Percentiles rank a stretch among this genome's conserved stretches.
These are phyloP conservation scores for Salvelinus sp. DNA, from an alignment of 2,113 vertebrate genomes.

Conservation along the genomic window DNA sequence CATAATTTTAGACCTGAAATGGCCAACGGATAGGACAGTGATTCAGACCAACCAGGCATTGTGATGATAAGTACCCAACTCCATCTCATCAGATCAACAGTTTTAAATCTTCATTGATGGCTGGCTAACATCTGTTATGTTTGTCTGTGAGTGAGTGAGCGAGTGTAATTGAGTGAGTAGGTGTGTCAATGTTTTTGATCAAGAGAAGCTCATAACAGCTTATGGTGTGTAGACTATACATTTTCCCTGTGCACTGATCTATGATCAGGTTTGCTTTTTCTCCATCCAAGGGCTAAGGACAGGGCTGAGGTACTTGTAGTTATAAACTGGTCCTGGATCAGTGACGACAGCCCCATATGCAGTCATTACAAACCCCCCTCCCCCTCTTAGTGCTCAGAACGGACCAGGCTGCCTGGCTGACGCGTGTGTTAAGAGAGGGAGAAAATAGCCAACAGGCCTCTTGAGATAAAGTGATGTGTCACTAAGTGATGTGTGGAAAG, in stretches of 20 bases:
- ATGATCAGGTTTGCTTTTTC: background rate
- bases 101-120: background rate
- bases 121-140: background rate
- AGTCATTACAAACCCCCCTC: background rate
- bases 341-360: background rate
- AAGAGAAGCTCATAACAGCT: background rate
- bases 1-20: conserved; percentile 57
- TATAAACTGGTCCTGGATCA: background rate
- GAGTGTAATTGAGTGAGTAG: background rate
- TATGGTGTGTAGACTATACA: background rate
- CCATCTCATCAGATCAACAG: conserved; percentile 2
- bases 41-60: conserved; percentile 41
- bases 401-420: background rate
- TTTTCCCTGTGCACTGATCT: background rate
- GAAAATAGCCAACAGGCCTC: background rate
- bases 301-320: background rate
- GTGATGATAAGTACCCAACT: conserved; percentile 35
- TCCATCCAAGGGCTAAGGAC: background rate
- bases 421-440: background rate
- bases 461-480: background rate
- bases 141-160: background rate
- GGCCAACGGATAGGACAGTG: conserved; percentile 33
- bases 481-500: background rate
- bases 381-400: background rate
- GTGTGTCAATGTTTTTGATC: background rate